Evolutionary conservation across 2,888 invertebrate species (phyloP).

Genomic region (Eupithecia pulchellata): DNA sequence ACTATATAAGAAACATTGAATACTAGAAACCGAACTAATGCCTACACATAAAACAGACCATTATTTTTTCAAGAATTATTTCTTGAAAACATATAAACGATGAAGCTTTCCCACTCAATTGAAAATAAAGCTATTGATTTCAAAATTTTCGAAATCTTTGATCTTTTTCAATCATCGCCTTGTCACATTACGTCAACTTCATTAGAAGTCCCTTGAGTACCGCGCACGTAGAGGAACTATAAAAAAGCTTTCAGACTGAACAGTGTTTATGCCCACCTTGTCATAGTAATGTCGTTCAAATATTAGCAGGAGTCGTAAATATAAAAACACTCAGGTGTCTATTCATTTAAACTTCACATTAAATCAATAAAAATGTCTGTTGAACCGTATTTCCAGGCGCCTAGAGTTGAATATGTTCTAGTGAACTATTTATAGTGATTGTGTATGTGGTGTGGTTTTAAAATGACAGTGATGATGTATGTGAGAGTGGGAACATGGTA

Average conservation of each 20-base stretch:
- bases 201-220: slow-evolving; percentile 29
- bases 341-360: slow-evolving; percentile 62
- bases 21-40: background rate
- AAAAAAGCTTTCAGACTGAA: slow-evolving; percentile 46
- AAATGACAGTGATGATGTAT: slow-evolving; percentile 59
- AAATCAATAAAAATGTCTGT: background rate
- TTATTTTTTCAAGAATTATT: no score
- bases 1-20: background rate
- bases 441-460: slow-evolving; percentile 14
- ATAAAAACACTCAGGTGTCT: slow-evolving; percentile 73
- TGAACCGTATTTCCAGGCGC: slow-evolving; percentile 12
- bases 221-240: slow-evolving; percentile 39
- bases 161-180: slow-evolving; percentile 37
- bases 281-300: slow-evolving; percentile 33
- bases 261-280: slow-evolving; percentile 36
- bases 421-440: background rate
- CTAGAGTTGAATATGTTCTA: slow-evolving; percentile 20
- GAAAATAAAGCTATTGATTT: background rate
- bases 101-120: background rate
- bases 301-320: slow-evolving; percentile 49
- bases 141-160: slow-evolving; percentile 31
- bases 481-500: slow-evolving; percentile 59
- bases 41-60: no score
- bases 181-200: slow-evolving; percentile 43
- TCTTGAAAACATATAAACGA: background rate